Evolutionary conservation across 2,888 invertebrate genomes (phyloP).

Genomic region (Mimas tiliae): DNA sequence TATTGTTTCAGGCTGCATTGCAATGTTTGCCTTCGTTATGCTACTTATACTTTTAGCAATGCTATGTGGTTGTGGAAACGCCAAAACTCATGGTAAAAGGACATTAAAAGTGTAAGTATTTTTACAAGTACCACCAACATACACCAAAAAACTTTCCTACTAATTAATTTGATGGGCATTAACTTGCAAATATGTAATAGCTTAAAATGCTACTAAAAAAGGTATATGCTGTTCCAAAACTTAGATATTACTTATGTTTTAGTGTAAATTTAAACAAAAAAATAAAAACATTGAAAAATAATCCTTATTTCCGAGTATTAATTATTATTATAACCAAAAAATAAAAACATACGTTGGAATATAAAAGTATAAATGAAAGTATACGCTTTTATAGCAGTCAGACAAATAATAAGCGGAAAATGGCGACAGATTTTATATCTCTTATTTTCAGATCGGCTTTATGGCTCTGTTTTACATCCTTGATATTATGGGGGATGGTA

Average conservation of each 20-base stretch:
- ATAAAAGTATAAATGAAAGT: constrained; percentile 6
- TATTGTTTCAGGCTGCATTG: constrained; percentile 62
- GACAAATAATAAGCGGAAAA: not conserved
- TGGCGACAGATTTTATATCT: constrained; percentile 24
- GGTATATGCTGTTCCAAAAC: no score
- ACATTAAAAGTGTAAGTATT: constrained; percentile 74
- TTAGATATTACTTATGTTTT: no score
- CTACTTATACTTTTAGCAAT: constrained; percentile 78
- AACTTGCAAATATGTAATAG: no score
- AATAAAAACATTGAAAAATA: no score
- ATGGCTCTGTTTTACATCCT: constrained; percentile 84
- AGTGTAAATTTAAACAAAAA: no score
- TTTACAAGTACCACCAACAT: not conserved
- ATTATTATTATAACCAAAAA: no score
- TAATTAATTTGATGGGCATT: no score
- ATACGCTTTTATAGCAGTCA: not conserved
- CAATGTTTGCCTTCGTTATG: constrained; percentile 72
- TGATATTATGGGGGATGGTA: constrained; percentile 85
- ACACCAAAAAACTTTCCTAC: no score
- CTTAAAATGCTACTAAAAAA: no score
- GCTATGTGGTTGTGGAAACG: constrained; percentile 75
- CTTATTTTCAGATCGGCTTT: constrained; percentile 77
- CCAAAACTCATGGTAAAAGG: constrained; percentile 68
- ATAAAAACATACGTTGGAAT: no score
- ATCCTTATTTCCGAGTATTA: no score